Evolutionary conservation across 2,888 invertebrate species (phyloP).

Genomic region (Osmoderma eremita): DNA sequence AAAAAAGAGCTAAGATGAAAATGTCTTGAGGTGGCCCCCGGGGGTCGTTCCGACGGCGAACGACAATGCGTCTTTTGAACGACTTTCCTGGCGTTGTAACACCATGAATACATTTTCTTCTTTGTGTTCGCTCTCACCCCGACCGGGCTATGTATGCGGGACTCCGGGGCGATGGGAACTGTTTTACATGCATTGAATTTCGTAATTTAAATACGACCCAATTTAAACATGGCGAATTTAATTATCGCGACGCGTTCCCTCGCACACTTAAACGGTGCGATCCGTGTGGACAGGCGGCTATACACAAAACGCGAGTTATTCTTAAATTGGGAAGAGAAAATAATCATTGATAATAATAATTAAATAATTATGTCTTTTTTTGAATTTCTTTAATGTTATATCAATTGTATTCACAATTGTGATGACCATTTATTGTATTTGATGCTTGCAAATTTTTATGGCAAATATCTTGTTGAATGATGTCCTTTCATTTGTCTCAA

Average conservation of each 20-base stretch:
- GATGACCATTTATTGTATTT: too few species aligned
- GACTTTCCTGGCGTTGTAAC: constrained; percentile 56
- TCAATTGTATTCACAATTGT: too few species aligned
- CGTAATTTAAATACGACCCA: constrained; percentile 42
- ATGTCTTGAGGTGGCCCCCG: constrained; percentile 61
- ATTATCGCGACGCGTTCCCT: constrained; percentile 33
- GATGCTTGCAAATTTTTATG: too few species aligned
- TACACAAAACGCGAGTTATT: neutral
- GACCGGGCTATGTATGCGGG: constrained; percentile 40
- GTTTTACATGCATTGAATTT: constrained; percentile 64
- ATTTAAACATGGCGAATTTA: constrained; percentile 40
- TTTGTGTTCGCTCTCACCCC: constrained; percentile 56
- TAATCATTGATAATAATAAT: neutral
- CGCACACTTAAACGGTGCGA: constrained; percentile 12
- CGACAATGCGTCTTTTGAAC: constrained; percentile 65
- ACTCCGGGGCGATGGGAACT: constrained; percentile 51
- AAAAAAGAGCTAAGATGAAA: constrained; percentile 63
- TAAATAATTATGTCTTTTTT: neutral
- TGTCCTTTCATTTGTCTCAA: too few species aligned
- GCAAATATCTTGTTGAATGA: too few species aligned
- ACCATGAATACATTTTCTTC: constrained; percentile 61
- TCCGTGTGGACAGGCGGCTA: neutral
- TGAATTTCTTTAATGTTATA: too few species aligned
- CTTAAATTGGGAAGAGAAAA: neutral
- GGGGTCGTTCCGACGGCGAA: constrained; percentile 60